These are phyloP conservation scores for Odiellus spinosus DNA, from an alignment of 2,888 invertebrate genomes.

Conservation along the genomic window DNA sequence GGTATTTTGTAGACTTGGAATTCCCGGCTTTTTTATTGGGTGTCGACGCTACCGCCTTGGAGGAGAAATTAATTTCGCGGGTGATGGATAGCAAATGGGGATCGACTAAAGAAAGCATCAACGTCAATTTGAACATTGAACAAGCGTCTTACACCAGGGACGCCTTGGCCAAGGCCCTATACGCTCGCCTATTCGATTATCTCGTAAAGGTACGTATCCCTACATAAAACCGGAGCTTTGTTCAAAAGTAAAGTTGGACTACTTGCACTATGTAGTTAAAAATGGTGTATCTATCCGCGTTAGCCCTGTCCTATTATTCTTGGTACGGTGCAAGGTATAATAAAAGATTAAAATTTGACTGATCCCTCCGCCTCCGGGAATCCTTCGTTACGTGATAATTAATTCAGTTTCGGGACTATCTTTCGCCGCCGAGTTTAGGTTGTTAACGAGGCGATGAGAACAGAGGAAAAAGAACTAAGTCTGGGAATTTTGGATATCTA, in stretches of 20 bases:
- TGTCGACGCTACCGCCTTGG: slow-evolving; percentile 38
- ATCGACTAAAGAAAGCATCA: slow-evolving; percentile 43
- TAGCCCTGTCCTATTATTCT: too few species aligned
- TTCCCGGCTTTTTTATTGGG: slow-evolving; percentile 45
- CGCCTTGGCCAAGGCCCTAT: slow-evolving; percentile 85
- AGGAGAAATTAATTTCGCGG: slow-evolving; percentile 42
- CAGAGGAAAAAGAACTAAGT: slow-evolving; percentile 33
- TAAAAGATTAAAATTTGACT: too few species aligned
- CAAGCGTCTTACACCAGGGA: slow-evolving; percentile 91
- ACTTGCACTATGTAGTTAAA: too few species aligned
- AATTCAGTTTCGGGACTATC: slow-evolving; percentile 12
- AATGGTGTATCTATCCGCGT: too few species aligned
- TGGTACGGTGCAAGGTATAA: too few species aligned
- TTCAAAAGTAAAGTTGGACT: too few species aligned
- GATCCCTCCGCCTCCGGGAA: too few species aligned
- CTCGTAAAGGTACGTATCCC: slow-evolving; percentile 48
- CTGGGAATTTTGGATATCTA: slow-evolving; percentile 52
- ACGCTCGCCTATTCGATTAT: slow-evolving; percentile 74
- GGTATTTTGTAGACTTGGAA: slow-evolving; percentile 39
- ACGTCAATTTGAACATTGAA: slow-evolving; percentile 74
- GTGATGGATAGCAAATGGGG: slow-evolving; percentile 52
- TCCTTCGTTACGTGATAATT: too few species aligned
- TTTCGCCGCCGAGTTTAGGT: slow-evolving; percentile 32
- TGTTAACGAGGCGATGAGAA: slow-evolving; percentile 46
- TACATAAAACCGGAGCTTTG: background rate